These are phyloP conservation scores for Samia ricini DNA, from an alignment of 1,140 invertebrate genomes.

Conservation along the genomic window DNA sequence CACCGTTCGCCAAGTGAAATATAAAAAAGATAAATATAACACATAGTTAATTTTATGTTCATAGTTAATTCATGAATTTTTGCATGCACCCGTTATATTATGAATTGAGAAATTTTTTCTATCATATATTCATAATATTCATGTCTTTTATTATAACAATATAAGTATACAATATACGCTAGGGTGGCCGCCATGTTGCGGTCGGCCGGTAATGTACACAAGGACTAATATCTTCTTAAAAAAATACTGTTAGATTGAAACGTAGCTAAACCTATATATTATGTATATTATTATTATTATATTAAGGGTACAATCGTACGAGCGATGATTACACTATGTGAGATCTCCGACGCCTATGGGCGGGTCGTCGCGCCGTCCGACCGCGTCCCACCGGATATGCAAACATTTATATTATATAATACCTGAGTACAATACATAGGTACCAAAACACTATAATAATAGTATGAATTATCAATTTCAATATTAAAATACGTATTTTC, in stretches of 20 bases:
- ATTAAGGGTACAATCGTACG: slow-evolving; percentile 69
- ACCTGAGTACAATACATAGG: slow-evolving; percentile 59
- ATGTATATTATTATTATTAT: slow-evolving; percentile 69
- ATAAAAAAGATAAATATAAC: slow-evolving; percentile 78
- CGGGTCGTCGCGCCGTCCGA: slow-evolving; percentile 62
- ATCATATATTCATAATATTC: slow-evolving; percentile 67
- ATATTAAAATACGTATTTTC: slow-evolving; percentile 77
- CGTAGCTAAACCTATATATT: slow-evolving; percentile 73
- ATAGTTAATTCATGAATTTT: slow-evolving; percentile 57
- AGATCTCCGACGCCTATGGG: slow-evolving; percentile 69
- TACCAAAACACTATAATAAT: slow-evolving; percentile 61
- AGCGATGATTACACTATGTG: slow-evolving; percentile 73
- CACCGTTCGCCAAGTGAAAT: slow-evolving; percentile 65
- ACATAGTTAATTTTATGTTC: slow-evolving; percentile 73
- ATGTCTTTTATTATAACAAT: slow-evolving; percentile 74
- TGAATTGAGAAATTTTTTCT: slow-evolving; percentile 75
- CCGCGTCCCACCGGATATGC: slow-evolving; percentile 71
- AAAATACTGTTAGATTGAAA: slow-evolving; percentile 78
- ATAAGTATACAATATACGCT: slow-evolving; percentile 72
- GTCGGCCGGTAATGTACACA: slow-evolving; percentile 67
- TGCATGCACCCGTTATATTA: slow-evolving; percentile 74
- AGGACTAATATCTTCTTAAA: slow-evolving; percentile 78
- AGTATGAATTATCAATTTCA: slow-evolving; percentile 70
- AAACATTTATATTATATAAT: slow-evolving; percentile 63
- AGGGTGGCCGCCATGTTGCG: slow-evolving; percentile 55